Percentiles rank a stretch among this genome's conserved stretches.
These are phyloP conservation scores for Pangasius krempfi DNA, from an alignment of 2,797 vertebrate species.

Conservation along the genomic window DNA sequence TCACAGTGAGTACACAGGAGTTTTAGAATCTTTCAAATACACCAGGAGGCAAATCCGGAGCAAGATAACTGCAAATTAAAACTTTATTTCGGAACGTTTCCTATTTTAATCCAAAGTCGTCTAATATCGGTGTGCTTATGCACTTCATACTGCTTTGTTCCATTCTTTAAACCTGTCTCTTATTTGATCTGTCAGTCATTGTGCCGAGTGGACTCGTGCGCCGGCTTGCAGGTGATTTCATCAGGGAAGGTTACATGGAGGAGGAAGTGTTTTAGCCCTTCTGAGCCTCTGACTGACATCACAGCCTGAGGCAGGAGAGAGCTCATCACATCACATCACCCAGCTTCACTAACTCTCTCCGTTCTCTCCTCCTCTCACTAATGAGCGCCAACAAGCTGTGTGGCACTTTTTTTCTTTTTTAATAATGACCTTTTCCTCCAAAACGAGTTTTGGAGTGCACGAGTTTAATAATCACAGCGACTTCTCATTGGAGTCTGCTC, in stretches of 20 bases:
- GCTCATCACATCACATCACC: slow-evolving; percentile 9
- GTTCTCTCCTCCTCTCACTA: background rate
- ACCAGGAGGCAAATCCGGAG: background rate
- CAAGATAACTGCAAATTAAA: background rate
- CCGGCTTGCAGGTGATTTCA: slow-evolving; percentile 30
- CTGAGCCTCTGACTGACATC: slow-evolving; percentile 20
- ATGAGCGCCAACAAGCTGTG: background rate
- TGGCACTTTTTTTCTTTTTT: background rate
- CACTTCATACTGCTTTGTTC: slow-evolving; percentile 16
- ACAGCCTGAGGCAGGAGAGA: slow-evolving; percentile 19
- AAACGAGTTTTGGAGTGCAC: background rate
- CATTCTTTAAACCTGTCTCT: slow-evolving; percentile 7
- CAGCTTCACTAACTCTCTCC: background rate
- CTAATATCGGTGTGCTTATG: background rate
- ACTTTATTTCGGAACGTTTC: background rate
- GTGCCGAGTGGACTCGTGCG: background rate
- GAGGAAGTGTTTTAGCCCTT: slow-evolving; percentile 22
- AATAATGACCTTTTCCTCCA: background rate
- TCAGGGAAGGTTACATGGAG: slow-evolving; percentile 33
- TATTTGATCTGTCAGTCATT: slow-evolving; percentile 32
- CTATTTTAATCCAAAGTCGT: background rate
- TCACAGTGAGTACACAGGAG: background rate
- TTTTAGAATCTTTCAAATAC: background rate
- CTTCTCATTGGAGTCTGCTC: background rate
- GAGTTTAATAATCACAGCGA: background rate